Percentiles rank a stretch among this genome's conserved stretches.
Conservation (phyloP, 2,797 vertebrate genomes). For the Muscicapa striata region DNA sequence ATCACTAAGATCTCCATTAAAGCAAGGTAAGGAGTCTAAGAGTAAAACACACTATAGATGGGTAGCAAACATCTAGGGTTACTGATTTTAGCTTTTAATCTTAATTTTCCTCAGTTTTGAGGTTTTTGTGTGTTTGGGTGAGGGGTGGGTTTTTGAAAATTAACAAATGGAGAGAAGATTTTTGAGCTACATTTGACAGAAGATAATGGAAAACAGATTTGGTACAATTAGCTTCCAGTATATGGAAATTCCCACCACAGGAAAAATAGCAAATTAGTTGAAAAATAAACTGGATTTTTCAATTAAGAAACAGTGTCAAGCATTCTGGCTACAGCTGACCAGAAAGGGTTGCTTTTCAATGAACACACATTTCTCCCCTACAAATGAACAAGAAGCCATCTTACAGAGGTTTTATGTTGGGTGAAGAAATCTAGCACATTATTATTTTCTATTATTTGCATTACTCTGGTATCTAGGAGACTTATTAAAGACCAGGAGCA, state of each 20-base stretch:
- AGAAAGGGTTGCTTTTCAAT: neutral
- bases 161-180: neutral
- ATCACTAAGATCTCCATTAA: neutral
- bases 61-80: neutral
- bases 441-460: constrained; percentile 17
- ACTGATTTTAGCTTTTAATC: neutral
- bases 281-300: constrained; percentile 19
- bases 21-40: neutral
- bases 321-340: neutral
- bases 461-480: neutral
- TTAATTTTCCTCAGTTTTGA: neutral
- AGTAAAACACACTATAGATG: neutral
- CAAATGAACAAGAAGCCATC: neutral
- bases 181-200: neutral
- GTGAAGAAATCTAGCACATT: neutral
- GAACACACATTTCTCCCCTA: neutral
- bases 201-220: neutral
- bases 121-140: rapidly evolving
- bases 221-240: neutral
- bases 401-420: neutral
- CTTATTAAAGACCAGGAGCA: neutral
- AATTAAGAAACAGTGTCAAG: neutral
- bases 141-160: neutral
- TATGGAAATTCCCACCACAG: neutral
- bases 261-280: neutral